Percentiles rank a stretch among this genome's conserved stretches.
phyloP scores from a whole-genome alignment of 2,888 invertebrate genomes.

The Zonitis immaculata region DNA sequence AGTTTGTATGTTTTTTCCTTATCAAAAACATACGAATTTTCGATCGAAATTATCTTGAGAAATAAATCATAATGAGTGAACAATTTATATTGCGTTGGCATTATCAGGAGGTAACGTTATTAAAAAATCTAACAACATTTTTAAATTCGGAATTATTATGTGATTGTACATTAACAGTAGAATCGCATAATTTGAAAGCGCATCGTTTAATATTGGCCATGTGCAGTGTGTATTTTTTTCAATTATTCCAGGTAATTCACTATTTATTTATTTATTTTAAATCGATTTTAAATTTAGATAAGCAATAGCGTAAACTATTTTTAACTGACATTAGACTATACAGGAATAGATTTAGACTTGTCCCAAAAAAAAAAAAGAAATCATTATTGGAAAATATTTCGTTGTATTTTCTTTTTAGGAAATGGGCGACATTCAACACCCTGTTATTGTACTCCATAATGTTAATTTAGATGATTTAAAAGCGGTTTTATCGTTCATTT shows the following conservation, averaged over 20 bases:
- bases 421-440: slow-evolving; percentile 63
- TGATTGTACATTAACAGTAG: slow-evolving; percentile 83
- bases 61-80: slow-evolving; percentile 28
- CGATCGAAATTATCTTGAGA: too few species aligned
- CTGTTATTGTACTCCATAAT: slow-evolving; percentile 67
- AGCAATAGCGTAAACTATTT: slow-evolving; percentile 12
- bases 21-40: slow-evolving; percentile 32
- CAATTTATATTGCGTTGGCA: slow-evolving; percentile 47
- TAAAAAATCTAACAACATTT: slow-evolving; percentile 72
- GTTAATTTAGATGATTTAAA: slow-evolving; percentile 67
- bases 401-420: too few species aligned
- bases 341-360: slow-evolving; percentile 1
- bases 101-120: slow-evolving; percentile 51
- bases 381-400: too few species aligned
- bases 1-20: slow-evolving; percentile 38
- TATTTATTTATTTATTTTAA: too few species aligned
- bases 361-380: too few species aligned
- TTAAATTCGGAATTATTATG: slow-evolving; percentile 76
- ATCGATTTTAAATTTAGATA: not conserved
- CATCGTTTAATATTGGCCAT: slow-evolving; percentile 83
- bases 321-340: slow-evolving; percentile 7
- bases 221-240: slow-evolving; percentile 87
- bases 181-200: slow-evolving; percentile 76
- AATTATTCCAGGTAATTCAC: slow-evolving; percentile 71
- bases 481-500: slow-evolving; percentile 80